phyloP scores from a whole-genome alignment of 1,140 invertebrate species.

The Pemphigus obesinymphae region DNA sequence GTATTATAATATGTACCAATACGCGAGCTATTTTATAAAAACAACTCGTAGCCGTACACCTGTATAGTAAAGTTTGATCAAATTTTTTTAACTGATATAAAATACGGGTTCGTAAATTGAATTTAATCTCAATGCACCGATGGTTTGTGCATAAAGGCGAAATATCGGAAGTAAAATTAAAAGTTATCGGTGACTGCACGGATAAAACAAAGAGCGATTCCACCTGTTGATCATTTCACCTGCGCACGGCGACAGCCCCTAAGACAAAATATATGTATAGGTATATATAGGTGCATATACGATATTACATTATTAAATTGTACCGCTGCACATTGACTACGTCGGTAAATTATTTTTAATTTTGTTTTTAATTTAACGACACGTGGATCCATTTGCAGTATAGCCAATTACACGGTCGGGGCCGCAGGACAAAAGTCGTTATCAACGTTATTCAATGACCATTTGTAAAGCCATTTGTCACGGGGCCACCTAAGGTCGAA shows the following conservation, averaged over 20 bases:
- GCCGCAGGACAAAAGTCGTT: neutral
- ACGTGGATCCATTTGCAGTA: conserved; percentile 12
- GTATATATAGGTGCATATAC: neutral
- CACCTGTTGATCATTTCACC: conserved; percentile 32
- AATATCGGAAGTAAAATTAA: neutral
- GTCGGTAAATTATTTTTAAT: conserved; percentile 31
- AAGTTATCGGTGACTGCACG: neutral
- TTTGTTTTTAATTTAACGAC: conserved; percentile 24
- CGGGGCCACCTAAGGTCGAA: neutral
- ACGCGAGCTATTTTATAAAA: no score
- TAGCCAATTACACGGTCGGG: conserved; percentile 19
- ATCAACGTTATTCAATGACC: neutral
- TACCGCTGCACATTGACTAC: neutral
- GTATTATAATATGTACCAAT: no score
- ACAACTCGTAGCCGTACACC: no score
- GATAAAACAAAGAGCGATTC: conserved; percentile 11
- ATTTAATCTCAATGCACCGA: no score
- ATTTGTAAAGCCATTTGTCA: conserved; percentile 26
- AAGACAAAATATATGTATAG: neutral
- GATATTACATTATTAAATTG: neutral
- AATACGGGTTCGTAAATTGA: no score
- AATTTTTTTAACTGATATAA: no score
- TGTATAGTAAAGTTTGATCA: no score
- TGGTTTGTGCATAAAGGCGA: neutral
- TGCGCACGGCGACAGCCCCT: neutral